Evolutionary conservation across 2,888 invertebrate genomes (phyloP).

Genomic region (Leptinotarsa haldemani): DNA sequence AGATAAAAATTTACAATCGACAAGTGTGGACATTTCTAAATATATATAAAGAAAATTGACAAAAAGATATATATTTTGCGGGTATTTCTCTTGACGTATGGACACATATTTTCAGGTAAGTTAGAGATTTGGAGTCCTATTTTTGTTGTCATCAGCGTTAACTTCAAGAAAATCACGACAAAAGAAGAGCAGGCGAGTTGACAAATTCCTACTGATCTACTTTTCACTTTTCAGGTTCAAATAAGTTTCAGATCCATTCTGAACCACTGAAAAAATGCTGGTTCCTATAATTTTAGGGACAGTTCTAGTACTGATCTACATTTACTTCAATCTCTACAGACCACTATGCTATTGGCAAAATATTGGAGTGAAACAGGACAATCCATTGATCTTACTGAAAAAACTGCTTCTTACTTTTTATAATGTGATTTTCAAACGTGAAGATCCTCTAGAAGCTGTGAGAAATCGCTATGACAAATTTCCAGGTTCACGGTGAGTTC

Average conservation of each 20-base stretch:
- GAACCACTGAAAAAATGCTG: slow-evolving; percentile 4
- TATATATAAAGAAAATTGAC: not conserved
- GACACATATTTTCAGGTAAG: not conserved
- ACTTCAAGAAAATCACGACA: too few species aligned
- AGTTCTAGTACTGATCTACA: not conserved
- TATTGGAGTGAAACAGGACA: slow-evolving; percentile 10
- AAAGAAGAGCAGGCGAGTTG: not conserved
- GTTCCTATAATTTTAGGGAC: not conserved
- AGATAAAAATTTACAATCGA: slow-evolving; percentile 1
- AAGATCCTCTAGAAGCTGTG: slow-evolving; percentile 21
- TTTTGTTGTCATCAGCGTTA: too few species aligned
- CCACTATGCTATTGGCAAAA: slow-evolving; percentile 21
- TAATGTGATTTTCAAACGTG: slow-evolving; percentile 13
- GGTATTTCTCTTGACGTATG: not conserved
- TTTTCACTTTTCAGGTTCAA: not conserved
- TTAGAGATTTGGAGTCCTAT: too few species aligned
- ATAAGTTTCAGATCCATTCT: not conserved
- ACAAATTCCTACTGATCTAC: not conserved
- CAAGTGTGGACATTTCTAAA: not conserved
- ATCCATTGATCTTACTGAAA: slow-evolving; percentile 3
- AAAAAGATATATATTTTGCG: not conserved
- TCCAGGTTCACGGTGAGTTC: slow-evolving; percentile 57
- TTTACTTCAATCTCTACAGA: slow-evolving; percentile 8
- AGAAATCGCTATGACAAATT: slow-evolving; percentile 20
- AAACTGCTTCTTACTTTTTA: slow-evolving; percentile 20